Evolutionary conservation across 2,113 vertebrate species (phyloP), one percentile per base, ranked within the genome.

Genomic region (Caranx melampygus): DNA sequence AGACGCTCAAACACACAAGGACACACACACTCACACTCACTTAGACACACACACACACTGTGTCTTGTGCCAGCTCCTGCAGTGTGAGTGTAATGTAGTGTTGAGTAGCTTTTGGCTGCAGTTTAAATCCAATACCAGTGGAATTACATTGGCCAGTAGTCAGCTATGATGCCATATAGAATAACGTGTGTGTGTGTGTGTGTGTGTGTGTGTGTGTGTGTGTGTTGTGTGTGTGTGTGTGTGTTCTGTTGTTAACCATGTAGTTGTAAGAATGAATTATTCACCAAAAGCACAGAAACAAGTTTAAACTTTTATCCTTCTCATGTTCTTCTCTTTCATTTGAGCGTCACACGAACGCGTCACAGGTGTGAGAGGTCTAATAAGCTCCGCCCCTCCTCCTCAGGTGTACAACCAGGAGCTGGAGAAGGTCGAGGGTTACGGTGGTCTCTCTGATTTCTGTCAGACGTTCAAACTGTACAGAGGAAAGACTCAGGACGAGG

Each of bases 381-480:
- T 20, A 2, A 68, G 59, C 21, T 49, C 40, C 49, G 31, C 54
- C 72, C 20, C 33, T 79, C 60, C n/a, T 40, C 55, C 35, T 73
- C 92, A 99, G 98, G 96, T 99, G 58, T 97, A 96, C 0, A 95
- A 97, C 45, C 93, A 64, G 0, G 93, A 96, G 82, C 72, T 99
- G 87, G 98, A 99, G 92, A 96, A 95, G 0, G 72, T 96, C 0
- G 96, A 96, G 7, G 96, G 83, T 3, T 97, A 97, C 0, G 94
- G 94, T 45, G 93, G 93, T 0, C 93, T 99, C 51, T 94, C 96
- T 0, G 98, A 99, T 84, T 99, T 99, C 93, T 99, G 98, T 83
- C 96, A 96, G 72, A 99, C 97, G 1, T 99, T 99, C 90, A 96
- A 94, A 73, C 95, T 99, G 8, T 95, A 94, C 72, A 95, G 97